Conservation (phyloP, 2,113 vertebrate genomes). For the Neogale vison region DNA sequence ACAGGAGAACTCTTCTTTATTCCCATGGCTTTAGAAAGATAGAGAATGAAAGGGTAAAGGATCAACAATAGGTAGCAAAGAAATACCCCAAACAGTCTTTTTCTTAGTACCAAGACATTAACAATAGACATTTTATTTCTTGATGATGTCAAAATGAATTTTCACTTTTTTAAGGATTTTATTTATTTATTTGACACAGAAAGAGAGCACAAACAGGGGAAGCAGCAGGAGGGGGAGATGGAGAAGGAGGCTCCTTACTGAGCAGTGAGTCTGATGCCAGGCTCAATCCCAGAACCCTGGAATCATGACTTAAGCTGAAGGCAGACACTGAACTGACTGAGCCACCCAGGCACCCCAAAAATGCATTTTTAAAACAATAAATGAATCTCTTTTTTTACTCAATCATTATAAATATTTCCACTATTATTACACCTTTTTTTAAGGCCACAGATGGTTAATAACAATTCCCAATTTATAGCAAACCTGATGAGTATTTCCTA, state of each 20-base stretch:
- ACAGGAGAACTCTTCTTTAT: slow-evolving; percentile 99
- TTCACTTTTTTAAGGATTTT: background rate
- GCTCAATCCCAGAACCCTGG: too few species aligned
- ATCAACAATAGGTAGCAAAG: slow-evolving; percentile 13
- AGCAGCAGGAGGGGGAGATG: background rate
- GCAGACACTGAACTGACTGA: too few species aligned
- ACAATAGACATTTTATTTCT: background rate
- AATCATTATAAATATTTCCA: background rate
- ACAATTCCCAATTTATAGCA: background rate
- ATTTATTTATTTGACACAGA: too few species aligned
- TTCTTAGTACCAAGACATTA: slow-evolving; percentile 8
- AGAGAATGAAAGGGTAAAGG: slow-evolving; percentile 41
- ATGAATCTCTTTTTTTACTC: background rate
- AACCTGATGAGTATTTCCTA: background rate
- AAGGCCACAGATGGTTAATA: background rate
- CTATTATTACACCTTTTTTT: slow-evolving; percentile 17
- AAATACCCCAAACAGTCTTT: background rate
- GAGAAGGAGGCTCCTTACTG: background rate
- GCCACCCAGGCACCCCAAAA: background rate
- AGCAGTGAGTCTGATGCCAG: background rate
- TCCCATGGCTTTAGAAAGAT: slow-evolving; percentile 93
- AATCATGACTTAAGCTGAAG: too few species aligned
- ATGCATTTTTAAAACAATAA: background rate
- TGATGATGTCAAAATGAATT: background rate
- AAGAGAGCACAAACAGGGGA: background rate